Base-by-base conservation (phyloP, 1,140 invertebrate species). In the Scaptomyza pallida region DNA sequence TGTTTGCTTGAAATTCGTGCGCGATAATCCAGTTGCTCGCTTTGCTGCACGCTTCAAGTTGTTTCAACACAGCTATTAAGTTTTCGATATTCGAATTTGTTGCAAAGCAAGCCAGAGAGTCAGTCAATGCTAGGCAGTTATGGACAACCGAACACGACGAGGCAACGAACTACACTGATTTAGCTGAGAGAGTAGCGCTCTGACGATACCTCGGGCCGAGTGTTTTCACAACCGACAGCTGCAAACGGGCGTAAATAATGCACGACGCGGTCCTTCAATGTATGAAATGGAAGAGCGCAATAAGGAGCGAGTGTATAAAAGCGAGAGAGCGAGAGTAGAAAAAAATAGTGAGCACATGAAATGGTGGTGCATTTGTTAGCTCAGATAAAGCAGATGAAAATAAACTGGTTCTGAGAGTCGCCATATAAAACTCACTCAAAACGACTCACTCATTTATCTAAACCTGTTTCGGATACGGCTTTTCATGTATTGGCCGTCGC, bases 261-360 rank as follows among this genome's bases (percentile, higher is more conserved):
- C 59, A 63, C 67, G 59, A 63, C 89, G 90, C 78, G 92, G 91
- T 71, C 93, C 93, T 91, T 81, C 93, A 92, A 91, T 94, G 93
- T 68, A 93, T 26, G 1, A 5, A 26, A 26, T 0, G 23, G 10
- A 13, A 35, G 30, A 40, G 41, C 35, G 8, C 8, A 30, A 9
- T 9, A 9, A 30, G 6, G 6, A 30, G 9, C 8, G 8, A 13
- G 95, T n/a, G n/a, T n/a, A n/a, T n/a, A n/a, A 93, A 77, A 94
- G 35, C 30, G 52, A 54, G 8, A 26, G 16, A 16, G 13, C 23
- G 45, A 41, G n/a, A 48, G 65, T 44, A 6, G 35, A 52, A 40
- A 44, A 23, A 26, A 21, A 37, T 15, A 16, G 19, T 13, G 26
- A 48, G 41, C 47, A 5, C 2, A 6, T 9, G 6, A 60, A 9